These are phyloP conservation scores for Aldabrachelys gigantea DNA, from an alignment of 2,113 vertebrate genomes.

Conservation along the genomic window DNA sequence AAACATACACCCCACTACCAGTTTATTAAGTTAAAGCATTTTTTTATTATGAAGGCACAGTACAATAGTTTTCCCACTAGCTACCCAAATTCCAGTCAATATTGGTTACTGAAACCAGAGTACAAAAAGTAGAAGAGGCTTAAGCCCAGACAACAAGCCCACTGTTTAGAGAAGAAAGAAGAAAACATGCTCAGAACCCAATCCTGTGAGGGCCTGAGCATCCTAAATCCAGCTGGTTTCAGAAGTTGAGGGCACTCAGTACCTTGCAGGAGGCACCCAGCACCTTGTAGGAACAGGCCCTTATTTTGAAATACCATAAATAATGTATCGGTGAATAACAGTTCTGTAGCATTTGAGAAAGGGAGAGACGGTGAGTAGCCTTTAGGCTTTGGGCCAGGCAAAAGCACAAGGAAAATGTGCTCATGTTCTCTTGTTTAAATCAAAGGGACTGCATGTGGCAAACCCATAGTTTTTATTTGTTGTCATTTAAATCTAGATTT, in stretches of 20 bases:
- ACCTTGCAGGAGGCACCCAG: rapidly evolving
- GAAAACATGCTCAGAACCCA: not conserved
- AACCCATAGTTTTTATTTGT: not conserved
- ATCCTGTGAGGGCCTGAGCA: not conserved
- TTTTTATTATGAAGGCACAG: not conserved
- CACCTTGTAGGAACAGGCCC: not conserved
- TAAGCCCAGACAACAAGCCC: not conserved
- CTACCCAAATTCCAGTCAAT: not conserved
- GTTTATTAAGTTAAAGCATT: not conserved
- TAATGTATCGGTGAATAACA: not conserved
- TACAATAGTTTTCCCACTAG: not conserved
- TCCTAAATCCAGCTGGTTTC: not conserved
- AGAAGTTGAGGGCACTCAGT: not conserved
- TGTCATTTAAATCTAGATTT: not conserved
- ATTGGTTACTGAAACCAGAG: not conserved
- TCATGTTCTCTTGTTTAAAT: not conserved
- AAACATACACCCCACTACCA: not conserved
- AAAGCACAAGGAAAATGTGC: not conserved
- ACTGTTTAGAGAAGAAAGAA: not conserved
- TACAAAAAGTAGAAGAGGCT: not conserved
- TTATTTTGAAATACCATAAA: not conserved
- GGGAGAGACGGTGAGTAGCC: not conserved
- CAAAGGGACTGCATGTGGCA: not conserved
- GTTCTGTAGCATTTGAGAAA: not conserved
- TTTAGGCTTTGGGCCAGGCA: not conserved